phyloP scores from a whole-genome alignment of 2,113 vertebrate species.

The Stomatorhinus ivindoensis region DNA sequence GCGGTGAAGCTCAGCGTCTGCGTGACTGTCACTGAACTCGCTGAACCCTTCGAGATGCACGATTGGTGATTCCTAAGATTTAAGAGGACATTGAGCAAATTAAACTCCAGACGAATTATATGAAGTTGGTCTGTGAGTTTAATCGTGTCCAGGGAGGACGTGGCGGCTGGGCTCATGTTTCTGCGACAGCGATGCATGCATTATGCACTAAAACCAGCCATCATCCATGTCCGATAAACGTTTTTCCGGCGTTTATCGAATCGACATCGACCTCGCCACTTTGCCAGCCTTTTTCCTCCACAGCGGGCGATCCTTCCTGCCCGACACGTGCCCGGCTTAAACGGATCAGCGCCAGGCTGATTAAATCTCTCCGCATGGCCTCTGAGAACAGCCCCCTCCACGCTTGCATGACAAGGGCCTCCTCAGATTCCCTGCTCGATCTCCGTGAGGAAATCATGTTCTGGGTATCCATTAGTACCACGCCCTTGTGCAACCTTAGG shows the following conservation, averaged over 20 bases:
- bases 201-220: background rate
- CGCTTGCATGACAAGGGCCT: background rate
- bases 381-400: background rate
- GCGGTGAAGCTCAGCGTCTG: background rate
- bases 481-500: background rate
- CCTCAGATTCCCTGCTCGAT: background rate
- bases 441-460: background rate
- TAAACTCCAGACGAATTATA: background rate
- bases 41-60: background rate
- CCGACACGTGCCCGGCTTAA: background rate
- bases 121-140: background rate
- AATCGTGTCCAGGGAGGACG: background rate
- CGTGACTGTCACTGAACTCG: background rate
- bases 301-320: background rate
- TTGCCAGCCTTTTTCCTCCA: background rate
- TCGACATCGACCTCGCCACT: slow-evolving; percentile 6
- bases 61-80: background rate
- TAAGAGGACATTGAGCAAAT: background rate
- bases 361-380: slow-evolving; percentile 11
- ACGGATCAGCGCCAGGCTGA: background rate
- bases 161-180: background rate
- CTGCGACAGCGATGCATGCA: background rate
- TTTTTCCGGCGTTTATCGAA: slow-evolving; percentile 6
- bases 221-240: background rate
- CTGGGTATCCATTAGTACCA: background rate